phyloP scores from a whole-genome alignment of 2,113 vertebrate species.

The Dipodomys merriami region DNA sequence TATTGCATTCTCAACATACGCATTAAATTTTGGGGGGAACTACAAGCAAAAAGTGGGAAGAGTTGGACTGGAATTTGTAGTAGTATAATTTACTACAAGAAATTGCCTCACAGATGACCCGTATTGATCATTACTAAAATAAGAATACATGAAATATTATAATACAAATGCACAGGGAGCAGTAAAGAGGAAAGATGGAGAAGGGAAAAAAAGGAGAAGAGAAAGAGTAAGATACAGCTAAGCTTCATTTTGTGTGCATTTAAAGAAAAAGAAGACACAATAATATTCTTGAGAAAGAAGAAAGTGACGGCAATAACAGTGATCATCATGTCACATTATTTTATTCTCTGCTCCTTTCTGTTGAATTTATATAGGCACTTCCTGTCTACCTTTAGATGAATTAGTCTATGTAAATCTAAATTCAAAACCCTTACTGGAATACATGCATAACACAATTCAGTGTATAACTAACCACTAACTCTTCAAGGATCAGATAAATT shows the following conservation, averaged over 20 bases:
- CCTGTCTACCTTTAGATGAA: neutral
- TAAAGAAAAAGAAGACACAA: neutral
- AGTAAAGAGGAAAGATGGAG: neutral
- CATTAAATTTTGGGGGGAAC: neutral
- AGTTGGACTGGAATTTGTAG: neutral
- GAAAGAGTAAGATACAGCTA: neutral
- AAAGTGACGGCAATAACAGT: neutral
- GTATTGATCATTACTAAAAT: neutral
- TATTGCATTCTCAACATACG: neutral
- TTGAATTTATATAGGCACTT: conserved; percentile 1
- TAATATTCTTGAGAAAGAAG: neutral
- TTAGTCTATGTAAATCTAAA: conserved; percentile 65
- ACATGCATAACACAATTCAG: conserved; percentile 48
- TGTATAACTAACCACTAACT: conserved; percentile 33
- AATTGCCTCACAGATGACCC: too few relatives aligned
- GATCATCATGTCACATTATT: neutral
- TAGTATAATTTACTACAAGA: too few relatives aligned
- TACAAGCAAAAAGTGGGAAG: neutral
- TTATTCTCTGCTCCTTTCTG: neutral
- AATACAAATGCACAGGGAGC: neutral
- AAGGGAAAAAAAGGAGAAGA: neutral
- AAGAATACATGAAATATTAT: neutral
- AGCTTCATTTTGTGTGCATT: neutral
- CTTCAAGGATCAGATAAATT: conserved; percentile 51
- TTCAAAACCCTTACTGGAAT: conserved; percentile 43